A percentile compares a stretch with the other conserved stretches of the same genome.
Conservation (phyloP, 1,140 invertebrate genomes). For the Spodoptera frugiperda region DNA sequence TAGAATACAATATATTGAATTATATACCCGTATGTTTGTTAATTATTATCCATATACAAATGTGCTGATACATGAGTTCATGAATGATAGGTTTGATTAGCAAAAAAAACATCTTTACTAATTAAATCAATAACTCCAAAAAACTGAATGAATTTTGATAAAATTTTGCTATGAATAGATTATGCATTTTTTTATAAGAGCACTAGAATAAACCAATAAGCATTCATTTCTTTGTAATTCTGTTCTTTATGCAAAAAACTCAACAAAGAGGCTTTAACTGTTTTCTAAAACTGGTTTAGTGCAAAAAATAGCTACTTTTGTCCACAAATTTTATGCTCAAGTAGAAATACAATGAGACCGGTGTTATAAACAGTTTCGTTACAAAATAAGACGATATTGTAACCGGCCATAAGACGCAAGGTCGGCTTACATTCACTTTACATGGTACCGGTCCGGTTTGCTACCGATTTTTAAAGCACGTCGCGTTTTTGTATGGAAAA, state of each 20-base stretch:
- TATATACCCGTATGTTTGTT: background rate
- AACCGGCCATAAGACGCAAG: constrained; percentile 19
- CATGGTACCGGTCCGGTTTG: background rate
- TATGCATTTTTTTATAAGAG: too few species aligned
- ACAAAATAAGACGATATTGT: constrained; percentile 36
- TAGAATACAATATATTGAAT: background rate
- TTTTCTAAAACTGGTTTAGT: too few species aligned
- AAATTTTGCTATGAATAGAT: too few species aligned
- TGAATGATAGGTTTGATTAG: too few species aligned
- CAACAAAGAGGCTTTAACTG: too few species aligned
- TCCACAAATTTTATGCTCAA: background rate
- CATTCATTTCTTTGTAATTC: too few species aligned
- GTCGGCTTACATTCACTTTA: constrained; percentile 35
- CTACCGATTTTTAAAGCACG: background rate
- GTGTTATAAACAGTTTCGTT: background rate
- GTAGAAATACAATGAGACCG: background rate
- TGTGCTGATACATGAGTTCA: background rate
- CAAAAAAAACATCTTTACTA: too few species aligned
- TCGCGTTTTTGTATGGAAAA: background rate
- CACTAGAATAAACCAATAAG: too few species aligned
- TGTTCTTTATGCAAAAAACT: too few species aligned
- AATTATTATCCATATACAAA: background rate
- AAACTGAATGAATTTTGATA: too few species aligned
- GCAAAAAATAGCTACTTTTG: background rate
- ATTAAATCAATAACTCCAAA: too few species aligned